Conservation (phyloP, 2,113 vertebrate genomes). For the Syrmaticus mikado region DNA sequence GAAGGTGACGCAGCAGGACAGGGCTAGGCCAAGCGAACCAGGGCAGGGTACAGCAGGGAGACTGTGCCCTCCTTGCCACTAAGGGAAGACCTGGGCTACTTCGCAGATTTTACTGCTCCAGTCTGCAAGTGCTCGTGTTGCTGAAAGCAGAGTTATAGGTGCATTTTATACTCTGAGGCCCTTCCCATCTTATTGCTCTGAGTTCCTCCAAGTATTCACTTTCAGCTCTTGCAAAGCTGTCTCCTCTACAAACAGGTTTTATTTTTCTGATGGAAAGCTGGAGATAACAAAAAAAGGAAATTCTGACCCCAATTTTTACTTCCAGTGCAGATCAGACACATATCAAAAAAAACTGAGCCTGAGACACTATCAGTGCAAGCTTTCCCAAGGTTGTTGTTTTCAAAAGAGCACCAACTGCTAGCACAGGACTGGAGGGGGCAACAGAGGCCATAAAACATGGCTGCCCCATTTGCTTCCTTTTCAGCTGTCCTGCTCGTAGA, state of each 20-base stretch:
- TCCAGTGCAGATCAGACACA: neutral
- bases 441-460: conserved; percentile 63
- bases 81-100: neutral
- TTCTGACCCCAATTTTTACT: neutral
- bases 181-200: neutral
- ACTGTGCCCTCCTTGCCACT: neutral
- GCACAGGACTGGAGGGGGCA: conserved; percentile 68
- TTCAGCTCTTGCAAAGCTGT: neutral
- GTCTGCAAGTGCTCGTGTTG: fast-evolving
- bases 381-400: conserved; percentile 18
- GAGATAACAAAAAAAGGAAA: neutral
- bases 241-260: neutral
- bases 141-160: neutral
- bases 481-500: neutral
- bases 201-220: neutral
- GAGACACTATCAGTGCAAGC: neutral
- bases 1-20: neutral
- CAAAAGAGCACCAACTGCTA: conserved; percentile 30
- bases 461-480: neutral
- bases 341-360: neutral
- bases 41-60: neutral
- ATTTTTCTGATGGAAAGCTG: neutral
- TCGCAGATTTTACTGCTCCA: neutral
- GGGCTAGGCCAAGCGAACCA: neutral
- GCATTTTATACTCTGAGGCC: neutral